Evolutionary conservation across 2,797 vertebrate genomes (phyloP).

Genomic region (Alcedo quadribrachys): DNA sequence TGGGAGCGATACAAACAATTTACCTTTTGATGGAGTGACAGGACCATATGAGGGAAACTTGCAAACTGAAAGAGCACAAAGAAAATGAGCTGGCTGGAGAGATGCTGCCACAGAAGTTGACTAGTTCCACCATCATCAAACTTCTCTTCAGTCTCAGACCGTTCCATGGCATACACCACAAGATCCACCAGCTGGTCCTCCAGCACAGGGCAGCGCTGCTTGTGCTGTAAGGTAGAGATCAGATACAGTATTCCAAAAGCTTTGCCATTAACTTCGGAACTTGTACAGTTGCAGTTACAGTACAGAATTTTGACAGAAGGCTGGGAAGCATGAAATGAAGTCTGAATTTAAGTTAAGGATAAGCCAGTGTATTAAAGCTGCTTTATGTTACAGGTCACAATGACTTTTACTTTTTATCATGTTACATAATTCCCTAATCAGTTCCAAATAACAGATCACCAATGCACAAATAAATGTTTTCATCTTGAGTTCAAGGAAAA

Average conservation of each 20-base stretch:
- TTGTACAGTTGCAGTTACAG: constrained; percentile 43
- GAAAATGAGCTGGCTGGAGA: constrained; percentile 99
- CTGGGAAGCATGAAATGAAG: constrained; percentile 83
- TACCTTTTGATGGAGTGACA: constrained; percentile 98
- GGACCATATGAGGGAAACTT: constrained; percentile 99
- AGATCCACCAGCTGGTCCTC: constrained; percentile 99
- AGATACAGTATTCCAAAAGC: constrained; percentile 83
- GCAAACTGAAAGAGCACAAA: constrained; percentile 99
- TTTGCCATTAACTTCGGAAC: constrained; percentile 56
- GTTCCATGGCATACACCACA: constrained; percentile 99
- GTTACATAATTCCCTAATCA: not conserved
- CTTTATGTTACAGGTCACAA: constrained; percentile 73
- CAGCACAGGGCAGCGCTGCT: constrained; percentile 97
- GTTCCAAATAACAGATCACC: not conserved
- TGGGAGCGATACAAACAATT: not conserved
- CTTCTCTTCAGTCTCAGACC: constrained; percentile 97
- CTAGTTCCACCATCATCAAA: constrained; percentile 97
- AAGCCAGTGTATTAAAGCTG: constrained; percentile 83
- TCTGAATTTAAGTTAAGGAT: constrained; percentile 77
- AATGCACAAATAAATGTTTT: not conserved
- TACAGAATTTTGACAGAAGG: constrained; percentile 68
- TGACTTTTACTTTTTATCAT: not conserved
- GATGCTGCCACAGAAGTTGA: constrained; percentile 98
- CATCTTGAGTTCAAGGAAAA: not conserved
- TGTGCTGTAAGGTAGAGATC: constrained; percentile 89